phyloP scores from a whole-genome alignment of 2,888 invertebrate species.

The Sycophila texana region DNA sequence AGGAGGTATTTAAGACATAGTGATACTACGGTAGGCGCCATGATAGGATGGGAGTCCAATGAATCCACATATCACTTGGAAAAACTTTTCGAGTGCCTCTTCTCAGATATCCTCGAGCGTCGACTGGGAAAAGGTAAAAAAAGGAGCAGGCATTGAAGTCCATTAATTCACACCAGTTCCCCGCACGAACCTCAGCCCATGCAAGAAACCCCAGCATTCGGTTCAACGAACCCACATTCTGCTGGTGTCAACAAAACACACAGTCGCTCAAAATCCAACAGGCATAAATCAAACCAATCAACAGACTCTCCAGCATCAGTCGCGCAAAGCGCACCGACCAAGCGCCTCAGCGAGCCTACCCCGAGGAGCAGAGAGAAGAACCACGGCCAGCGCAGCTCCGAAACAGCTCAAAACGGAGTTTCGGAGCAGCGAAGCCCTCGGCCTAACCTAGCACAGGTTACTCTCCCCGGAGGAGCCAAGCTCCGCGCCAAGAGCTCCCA shows the following conservation, averaged over 20 bases:
- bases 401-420: no score
- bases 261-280: no score
- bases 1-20: conserved; percentile 9
- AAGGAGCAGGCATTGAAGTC: background rate
- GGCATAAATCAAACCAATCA: background rate
- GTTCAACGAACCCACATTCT: conserved; percentile 39
- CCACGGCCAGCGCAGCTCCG: background rate
- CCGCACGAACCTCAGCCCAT: background rate
- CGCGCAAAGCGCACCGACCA: background rate
- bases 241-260: conserved; percentile 38
- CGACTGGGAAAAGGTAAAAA: conserved; percentile 19
- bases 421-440: no score
- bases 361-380: background rate
- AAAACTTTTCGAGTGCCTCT: background rate
- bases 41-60: conserved; percentile 23
- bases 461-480: no score
- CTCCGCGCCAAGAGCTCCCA: no score
- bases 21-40: conserved; percentile 38
- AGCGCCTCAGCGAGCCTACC: background rate
- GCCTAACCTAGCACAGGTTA: no score
- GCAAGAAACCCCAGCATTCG: background rate
- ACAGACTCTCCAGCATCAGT: no score
- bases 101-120: conserved; percentile 8
- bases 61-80: conserved; percentile 48
- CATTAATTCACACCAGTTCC: no score